Evolutionary conservation across 2,113 vertebrate species (phyloP).

Genomic region (Ellobius talpinus): DNA sequence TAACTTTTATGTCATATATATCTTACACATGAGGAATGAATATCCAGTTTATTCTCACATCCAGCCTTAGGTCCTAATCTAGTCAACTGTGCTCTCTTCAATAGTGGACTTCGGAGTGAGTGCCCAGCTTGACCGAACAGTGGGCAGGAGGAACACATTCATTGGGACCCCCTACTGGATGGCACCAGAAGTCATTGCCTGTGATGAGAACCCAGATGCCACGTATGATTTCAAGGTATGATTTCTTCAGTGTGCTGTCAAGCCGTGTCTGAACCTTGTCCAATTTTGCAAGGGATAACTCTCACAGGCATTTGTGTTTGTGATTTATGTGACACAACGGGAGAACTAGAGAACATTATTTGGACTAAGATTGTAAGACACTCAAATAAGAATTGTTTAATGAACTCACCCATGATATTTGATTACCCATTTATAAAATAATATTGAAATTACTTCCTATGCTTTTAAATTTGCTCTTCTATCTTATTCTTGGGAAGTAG

Average conservation of each 20-base stretch:
- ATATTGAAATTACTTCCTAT: not conserved
- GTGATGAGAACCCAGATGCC: slow-evolving; percentile 98
- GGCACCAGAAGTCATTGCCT: slow-evolving; percentile 99
- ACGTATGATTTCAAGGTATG: slow-evolving; percentile 98
- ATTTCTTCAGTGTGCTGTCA: not conserved
- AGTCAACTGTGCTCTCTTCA: not conserved
- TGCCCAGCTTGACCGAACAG: slow-evolving; percentile 97
- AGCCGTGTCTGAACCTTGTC: not conserved
- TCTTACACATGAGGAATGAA: not conserved
- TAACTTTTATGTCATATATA: not conserved
- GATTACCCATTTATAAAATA: slow-evolving; percentile 15
- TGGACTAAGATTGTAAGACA: slow-evolving; percentile 39
- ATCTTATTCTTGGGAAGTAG: slow-evolving; percentile 38
- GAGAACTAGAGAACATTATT: not conserved
- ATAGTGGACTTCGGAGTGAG: slow-evolving; percentile 98
- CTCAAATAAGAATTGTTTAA: slow-evolving; percentile 21
- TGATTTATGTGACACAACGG: not conserved
- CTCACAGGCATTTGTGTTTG: not conserved
- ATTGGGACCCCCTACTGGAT: slow-evolving; percentile 99
- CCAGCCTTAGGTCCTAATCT: not conserved
- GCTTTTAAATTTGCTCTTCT: not conserved
- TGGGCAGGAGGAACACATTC: slow-evolving; percentile 98
- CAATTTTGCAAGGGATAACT: not conserved
- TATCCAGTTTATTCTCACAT: not conserved
- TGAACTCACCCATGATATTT: slow-evolving; percentile 22